Base-by-base conservation (phyloP, 1,140 invertebrate genomes). In the Sesamia nonagrioides region DNA sequence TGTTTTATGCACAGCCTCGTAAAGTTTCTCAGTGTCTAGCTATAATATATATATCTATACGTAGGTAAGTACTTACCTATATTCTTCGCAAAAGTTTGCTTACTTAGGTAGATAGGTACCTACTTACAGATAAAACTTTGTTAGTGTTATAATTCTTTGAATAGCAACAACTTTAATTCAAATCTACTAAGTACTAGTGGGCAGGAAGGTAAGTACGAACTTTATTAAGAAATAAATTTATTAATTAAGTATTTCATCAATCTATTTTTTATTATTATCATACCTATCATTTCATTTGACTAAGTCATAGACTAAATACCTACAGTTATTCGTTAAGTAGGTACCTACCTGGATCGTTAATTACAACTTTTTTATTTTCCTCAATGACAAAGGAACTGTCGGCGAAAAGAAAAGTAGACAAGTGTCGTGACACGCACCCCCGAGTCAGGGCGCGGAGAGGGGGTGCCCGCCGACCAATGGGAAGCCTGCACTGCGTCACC, bases 381-480 rank as follows among this genome's bases (percentile, higher is more conserved):
- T 93, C 92, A 95, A 93, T 94, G 93, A 95, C 93, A 95, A 95
- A 95, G 93, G 91, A 94, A 93, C 91, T 93, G 90, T 93, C 91
- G 90, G 92, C 91, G 92, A 94, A 95, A 95, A 95, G 93, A 95
- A 95, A 95, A 95, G 92, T 94, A 94, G 94, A 92, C 92, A 90
- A 94, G 92, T 94, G 92, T 93, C 92, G 91, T 93, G 92, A 92
- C 92, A 93, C 91, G 92, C 91, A 92, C 91, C 91, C 91, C 92
- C 86, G 79, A 76, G 87, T 84, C 77, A 86, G 75, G 84, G 82
- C 72, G 85, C 84, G 83, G 83, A 77, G 89, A 80, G 88, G 82
- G 86, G 81, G 84, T 56, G 85, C 71, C 80, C 78, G 68, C 52
- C 79, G 84, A 77, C 91, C 91, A 93, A 92, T 92, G 84, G 84